Evolutionary conservation across 2,797 vertebrate species (phyloP), one percentile per base, ranked within the genome.

Genomic region (Tragopan temminckii): DNA sequence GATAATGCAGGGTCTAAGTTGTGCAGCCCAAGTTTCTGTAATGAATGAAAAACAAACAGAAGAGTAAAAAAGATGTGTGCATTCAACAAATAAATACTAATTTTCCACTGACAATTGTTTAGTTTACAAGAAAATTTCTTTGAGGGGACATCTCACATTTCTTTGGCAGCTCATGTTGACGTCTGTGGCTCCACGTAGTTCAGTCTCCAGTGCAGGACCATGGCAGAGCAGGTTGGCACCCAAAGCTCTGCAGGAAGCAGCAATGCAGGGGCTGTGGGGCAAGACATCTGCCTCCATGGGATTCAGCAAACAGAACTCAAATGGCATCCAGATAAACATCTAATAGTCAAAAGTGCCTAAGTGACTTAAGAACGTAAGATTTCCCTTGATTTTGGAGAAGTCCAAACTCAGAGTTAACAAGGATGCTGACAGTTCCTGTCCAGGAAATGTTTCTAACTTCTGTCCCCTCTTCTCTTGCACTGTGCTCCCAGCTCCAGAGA

Each of bases 1-100:
- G 88, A 87, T 77, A 75, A 74, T 43, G n/a, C 72, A 66, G 46
- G 46, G 42, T 71, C 75, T 88, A 87, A 68, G 77, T 81, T 35
- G 72, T 27, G 76, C 75, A 62, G 71, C 40, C 53, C 7, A 8
- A 81, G 57, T 59, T 93, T 84, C 77, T 79, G 29, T 53, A 38
- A 71, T 27, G 21, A 66, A 89, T 57, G 57, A 58, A 66, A 36
- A 58, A 36, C 33, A 20, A 2, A 36, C 20, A 24, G 38, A 59
- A 61, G 36, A 72, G 7, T 36, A 58, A 57, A 69, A 57, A 80
- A 48, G 20, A 48, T 64, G 20, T 4, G 27, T 31, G 52, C 7
- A 14, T 62, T 57, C 55, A 67, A 67, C 20, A 87, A 63, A 78
- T 14, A 29, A 69, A 79, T 36, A 25, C 5, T 36, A 48, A 20